Conservation (phyloP, 2,797 vertebrate genomes). For the Anabas testudineus region DNA sequence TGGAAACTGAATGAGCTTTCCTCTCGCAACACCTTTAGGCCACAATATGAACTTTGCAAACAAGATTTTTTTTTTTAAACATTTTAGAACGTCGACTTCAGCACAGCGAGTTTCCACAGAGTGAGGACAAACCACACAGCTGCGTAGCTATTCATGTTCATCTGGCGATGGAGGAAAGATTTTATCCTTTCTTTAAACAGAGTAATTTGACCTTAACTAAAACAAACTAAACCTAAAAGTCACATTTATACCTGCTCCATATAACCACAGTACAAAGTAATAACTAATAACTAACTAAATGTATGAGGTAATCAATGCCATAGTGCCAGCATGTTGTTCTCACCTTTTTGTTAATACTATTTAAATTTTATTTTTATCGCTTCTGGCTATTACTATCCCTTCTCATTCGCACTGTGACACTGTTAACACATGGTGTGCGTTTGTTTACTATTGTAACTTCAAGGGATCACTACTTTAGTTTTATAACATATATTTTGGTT, state of each 20-base stretch:
- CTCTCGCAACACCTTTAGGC: background rate
- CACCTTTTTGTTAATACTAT: conserved; percentile 91
- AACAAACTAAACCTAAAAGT: no score
- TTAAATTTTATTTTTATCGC: conserved; percentile 79
- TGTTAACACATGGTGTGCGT: conserved; percentile 61
- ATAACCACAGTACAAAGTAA: background rate
- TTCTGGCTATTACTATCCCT: conserved; percentile 91
- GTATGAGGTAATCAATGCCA: conserved; percentile 98
- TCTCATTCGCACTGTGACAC: conserved; percentile 93
- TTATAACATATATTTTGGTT: background rate
- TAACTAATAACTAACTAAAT: no score
- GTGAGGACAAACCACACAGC: no score
- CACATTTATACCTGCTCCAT: no score
- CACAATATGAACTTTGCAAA: background rate
- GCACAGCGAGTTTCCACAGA: no score
- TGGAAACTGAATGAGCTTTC: background rate
- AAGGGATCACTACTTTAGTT: no score
- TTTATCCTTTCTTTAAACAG: no score
- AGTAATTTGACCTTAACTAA: no score
- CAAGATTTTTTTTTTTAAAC: background rate
- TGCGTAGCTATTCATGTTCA: no score
- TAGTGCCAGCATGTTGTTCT: conserved; percentile 90
- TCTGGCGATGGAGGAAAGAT: no score
- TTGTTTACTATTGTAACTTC: background rate
- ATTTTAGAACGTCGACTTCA: no score